Conservation (phyloP, 2,797 vertebrate genomes). For the Pipistrellus kuhlii region DNA sequence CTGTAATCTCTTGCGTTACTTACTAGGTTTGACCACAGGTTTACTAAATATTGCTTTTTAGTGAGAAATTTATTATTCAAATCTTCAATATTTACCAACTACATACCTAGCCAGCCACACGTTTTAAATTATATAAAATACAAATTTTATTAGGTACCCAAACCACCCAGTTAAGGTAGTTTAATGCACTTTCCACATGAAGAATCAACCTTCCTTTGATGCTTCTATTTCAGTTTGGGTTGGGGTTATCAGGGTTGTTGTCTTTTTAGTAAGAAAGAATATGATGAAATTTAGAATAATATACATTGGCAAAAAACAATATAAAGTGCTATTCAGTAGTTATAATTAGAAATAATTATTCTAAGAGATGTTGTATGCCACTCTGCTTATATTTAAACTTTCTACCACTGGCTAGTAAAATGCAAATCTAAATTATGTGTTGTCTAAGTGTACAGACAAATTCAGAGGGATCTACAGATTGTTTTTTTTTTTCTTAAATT, state of each 20-base stretch:
- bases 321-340: neutral
- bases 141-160: neutral
- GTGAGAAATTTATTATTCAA: neutral
- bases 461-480: neutral
- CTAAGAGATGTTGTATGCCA: neutral
- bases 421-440: neutral
- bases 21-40: neutral
- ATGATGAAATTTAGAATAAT: neutral
- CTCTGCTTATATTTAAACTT: neutral
- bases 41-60: neutral
- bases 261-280: slow-evolving; percentile 18
- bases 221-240: neutral
- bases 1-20: neutral
- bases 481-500: neutral
- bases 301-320: neutral
- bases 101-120: neutral
- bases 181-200: slow-evolving; percentile 37
- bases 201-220: neutral
- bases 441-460: neutral
- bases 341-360: neutral
- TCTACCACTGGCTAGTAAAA: neutral
- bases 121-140: neutral
- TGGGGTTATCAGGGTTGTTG: neutral
- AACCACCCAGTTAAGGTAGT: neutral
- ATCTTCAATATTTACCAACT: neutral